Base-by-base conservation (phyloP, 2,888 invertebrate genomes). In the Aphelenchoides bicaudatus region DNA sequence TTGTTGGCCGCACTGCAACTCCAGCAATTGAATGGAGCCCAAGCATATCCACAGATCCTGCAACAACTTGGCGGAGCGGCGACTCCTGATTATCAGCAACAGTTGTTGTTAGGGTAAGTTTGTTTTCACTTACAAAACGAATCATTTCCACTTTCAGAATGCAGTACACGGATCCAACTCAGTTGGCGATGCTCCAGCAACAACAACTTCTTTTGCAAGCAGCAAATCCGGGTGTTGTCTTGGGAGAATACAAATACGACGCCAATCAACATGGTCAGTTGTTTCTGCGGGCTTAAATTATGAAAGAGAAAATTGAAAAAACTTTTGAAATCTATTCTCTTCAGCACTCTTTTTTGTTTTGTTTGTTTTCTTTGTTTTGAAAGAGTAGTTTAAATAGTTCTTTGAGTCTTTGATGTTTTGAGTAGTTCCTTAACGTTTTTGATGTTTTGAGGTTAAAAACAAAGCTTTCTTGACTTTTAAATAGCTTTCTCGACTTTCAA, bases 101-200 rank as follows among this genome's bases (percentile, higher is more conserved):
- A 62, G 29, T 30, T 65, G 37, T 43, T 62, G 34, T 16, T 62
- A 27, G 27, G 38, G 34, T 54, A 55, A n/a, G n/a, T n/a, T n/a
- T n/a, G n/a, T n/a, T n/a, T n/a, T n/a, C n/a, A 34, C 6, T 8
- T 8, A n/a, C 29, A 27, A 6, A 43, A 10, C 16, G 6, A 5
- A 39, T 49, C 13, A 5, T 16, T 49, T 16, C 13, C 19, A n/a
- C 39, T 49, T 49, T 6, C 30, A 49, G 27, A 28, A 59, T 65
- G 49, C 66, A 66, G 39, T 63, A 67, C 55, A n/a, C n/a, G n/a
- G 63, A 63, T 48, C 63, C 55, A 16, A 61, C 28, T 46, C 30
- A 39, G 16, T 31, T 67, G 25, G 63, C 63, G n/a, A 57, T 46
- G 3, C 66, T 71, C 34, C 65, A 69, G 37, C 68, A 68, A 37